Evolutionary conservation across 2,113 vertebrate species (phyloP), one percentile per base, ranked within the genome.

Genomic region (Lepisosteus oculatus): DNA sequence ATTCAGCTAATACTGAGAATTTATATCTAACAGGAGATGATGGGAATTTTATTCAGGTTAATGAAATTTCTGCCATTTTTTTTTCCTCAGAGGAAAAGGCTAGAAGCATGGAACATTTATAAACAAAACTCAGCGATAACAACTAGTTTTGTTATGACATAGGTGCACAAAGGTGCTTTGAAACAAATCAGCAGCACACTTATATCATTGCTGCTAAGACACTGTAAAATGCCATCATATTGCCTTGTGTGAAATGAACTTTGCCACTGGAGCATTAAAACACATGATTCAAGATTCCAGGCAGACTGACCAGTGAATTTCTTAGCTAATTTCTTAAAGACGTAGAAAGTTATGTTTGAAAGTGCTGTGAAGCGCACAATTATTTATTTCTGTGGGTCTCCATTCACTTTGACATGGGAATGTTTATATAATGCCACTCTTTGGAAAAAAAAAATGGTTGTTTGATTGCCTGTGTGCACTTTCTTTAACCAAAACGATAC

Each of bases 401-500:
- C 44, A 42, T 8, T 41, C 8, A 45, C 44, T 44, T n/a, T 8
- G 4, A 7, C 43, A 62, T 62, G 66, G 66, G 47, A 54, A 45
- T 55, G 17, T 67, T 51, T 67, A 3, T 45, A 3, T 2, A 45
- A n/a, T 15, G 13, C 17, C 12, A 15, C 45, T 14, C 4, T 8
- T 29, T n/a, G 15, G 15, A 17, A 17, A 51, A 47, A 15, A 59
- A 59, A 68, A 56, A 1, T 7, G 56, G 6, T 5, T 8, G 6
- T 70, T 61, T 70, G 56, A 70, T 70, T 43, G 68, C 3, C 41
- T 12, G 55, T 57, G 68, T 43, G 55, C 55, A 3, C 14, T 70
- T 45, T 7, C 55, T 54, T 61, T 73, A 72, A 3, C 44, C 76
- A 72, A 79, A 77, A 1, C 57, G 61, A 71, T 74, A 76, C 78